Percentiles rank a stretch among this genome's conserved stretches.
Evolutionary conservation across 2,113 vertebrate genomes (phyloP).

Genomic region (Ictalurus punctatus): DNA sequence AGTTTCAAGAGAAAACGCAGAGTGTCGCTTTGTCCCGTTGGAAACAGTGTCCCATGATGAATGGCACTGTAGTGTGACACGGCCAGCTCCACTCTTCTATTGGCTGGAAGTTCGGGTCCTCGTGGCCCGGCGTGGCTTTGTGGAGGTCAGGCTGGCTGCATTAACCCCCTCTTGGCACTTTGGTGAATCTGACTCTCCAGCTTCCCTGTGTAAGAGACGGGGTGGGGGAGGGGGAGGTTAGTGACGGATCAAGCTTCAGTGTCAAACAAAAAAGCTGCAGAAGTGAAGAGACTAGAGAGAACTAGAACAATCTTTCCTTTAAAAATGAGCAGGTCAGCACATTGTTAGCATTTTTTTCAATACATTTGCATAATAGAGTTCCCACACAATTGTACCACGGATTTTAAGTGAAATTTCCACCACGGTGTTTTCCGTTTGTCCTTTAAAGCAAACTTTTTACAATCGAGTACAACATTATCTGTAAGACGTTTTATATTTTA

Average conservation of each 20-base stretch:
- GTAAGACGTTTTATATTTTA: neutral
- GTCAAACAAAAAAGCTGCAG: constrained; percentile 42
- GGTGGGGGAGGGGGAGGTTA: constrained; percentile 35
- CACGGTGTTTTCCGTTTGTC: neutral
- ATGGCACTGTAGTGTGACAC: constrained; percentile 21
- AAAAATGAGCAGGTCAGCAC: neutral
- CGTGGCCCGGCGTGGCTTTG: constrained; percentile 41
- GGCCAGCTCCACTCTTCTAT: constrained; percentile 6
- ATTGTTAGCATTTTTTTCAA: neutral
- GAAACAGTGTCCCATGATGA: neutral
- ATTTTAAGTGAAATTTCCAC: neutral
- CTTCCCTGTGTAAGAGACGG: constrained; percentile 80
- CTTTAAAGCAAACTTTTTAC: neutral
- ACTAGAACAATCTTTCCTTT: constrained; percentile 5
- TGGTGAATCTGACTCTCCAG: constrained; percentile 93
- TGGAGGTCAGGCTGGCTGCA: constrained; percentile 72
- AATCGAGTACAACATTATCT: neutral
- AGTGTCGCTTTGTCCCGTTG: constrained; percentile 12
- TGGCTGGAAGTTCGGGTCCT: constrained; percentile 28
- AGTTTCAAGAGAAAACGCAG: constrained; percentile 22
- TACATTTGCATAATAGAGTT: neutral
- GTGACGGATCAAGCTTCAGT: constrained; percentile 38
- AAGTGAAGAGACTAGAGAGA: neutral
- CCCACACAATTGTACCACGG: neutral
- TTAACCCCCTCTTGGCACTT: constrained; percentile 95